Base-by-base conservation (phyloP, 2,113 vertebrate genomes). In the Manacus vitellinus region DNA sequence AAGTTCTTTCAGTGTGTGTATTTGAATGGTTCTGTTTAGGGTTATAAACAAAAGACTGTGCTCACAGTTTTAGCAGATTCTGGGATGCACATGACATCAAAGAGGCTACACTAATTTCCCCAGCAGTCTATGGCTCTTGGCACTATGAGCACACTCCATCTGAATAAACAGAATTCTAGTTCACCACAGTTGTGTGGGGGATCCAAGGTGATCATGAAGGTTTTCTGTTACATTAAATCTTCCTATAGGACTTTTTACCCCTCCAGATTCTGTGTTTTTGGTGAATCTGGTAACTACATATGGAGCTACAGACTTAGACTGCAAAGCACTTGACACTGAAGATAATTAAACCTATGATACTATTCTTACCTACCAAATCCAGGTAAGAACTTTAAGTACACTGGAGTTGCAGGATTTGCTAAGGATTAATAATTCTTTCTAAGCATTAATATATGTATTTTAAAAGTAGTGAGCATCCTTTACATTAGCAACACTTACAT, bases 41-140 rank as follows among this genome's bases (percentile, higher is more conserved):
- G 83, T 90, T 95, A 97, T 97, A 98, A 98, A 98, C 97, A 98
- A 88, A 87, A 98, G 96, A 96, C 97, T 96, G 23, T 68, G 97
- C 97, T 97, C 89, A 89, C 88, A 93, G 91, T 94, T 97, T 93
- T 62, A 97, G 93, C 86, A 90, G 95, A 98, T 97, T 99, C 98
- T 99, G 98, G 98, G 97, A 97, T 98, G 98, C 98, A 98, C 97
- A 98, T 98, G 98, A 99, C 99, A 99, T 99, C 99, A 99, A 99
- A 99, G 98, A 93, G 78, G 91, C 96, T 96, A 92, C 97, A 94
- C 96, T 98, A 98, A 98, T 99, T 98, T 98, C 97, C 97, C 97
- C 97, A 96, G 97, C 98, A 98, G 98, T 97, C 97, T 96, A 96
- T 97, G 97, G 96, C 94, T 98, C 98, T 98, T 98, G 98, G 98